Evolutionary conservation across 2,888 invertebrate genomes (phyloP).

Genomic region (Ophioninae sp.): DNA sequence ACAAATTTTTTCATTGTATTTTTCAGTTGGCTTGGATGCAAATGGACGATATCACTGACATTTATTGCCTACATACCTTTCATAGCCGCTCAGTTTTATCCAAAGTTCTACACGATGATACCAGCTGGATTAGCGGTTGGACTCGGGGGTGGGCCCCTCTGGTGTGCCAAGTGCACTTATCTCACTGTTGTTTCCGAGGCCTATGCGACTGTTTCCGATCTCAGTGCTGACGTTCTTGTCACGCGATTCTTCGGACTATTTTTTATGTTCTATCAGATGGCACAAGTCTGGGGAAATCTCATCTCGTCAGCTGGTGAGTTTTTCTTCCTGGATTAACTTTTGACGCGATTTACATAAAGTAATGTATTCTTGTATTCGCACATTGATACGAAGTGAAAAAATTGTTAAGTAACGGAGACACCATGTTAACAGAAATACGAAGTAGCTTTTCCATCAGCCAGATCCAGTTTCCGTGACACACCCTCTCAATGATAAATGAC

Average conservation of each 20-base stretch:
- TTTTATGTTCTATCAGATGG: conserved; percentile 97
- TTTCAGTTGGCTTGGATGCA: conserved; percentile 92
- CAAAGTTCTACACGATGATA: conserved; percentile 91
- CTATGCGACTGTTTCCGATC: conserved; percentile 88
- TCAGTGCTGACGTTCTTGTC: conserved; percentile 89
- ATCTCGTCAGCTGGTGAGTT: conserved; percentile 90
- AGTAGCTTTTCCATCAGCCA: background rate
- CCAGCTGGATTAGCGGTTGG: conserved; percentile 93
- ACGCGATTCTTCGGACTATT: conserved; percentile 97
- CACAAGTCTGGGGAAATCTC: conserved; percentile 97
- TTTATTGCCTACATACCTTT: conserved; percentile 96
- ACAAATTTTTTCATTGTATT: background rate
- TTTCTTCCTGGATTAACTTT: background rate
- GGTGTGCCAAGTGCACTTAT: conserved; percentile 98
- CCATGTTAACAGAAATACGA: background rate
- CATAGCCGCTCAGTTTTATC: conserved; percentile 94
- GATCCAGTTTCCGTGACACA: background rate
- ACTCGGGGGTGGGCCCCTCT: conserved; percentile 94
- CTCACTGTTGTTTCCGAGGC: conserved; percentile 92
- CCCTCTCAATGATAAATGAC: conserved; percentile 9
- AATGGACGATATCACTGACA: conserved; percentile 92
- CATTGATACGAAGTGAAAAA: background rate
- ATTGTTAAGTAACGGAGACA: background rate
- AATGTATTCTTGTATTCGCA: background rate
- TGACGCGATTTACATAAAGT: background rate